Evolutionary conservation across 2,113 vertebrate species (phyloP).

Genomic region (Amazona guildingii): DNA sequence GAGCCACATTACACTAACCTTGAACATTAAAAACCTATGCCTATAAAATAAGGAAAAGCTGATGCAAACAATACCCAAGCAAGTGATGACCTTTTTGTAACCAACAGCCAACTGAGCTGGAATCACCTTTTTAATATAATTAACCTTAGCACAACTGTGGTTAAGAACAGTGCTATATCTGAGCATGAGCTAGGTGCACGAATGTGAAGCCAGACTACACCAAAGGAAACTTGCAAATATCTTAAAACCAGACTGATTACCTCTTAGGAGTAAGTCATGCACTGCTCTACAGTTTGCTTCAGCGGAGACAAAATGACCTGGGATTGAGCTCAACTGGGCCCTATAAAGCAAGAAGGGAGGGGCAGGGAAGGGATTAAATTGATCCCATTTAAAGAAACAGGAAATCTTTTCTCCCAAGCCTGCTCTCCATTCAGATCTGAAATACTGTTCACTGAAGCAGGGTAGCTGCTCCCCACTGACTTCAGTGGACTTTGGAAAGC

Average conservation of each 20-base stretch:
- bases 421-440: neutral
- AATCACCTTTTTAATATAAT: neutral
- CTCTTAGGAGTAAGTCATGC: neutral
- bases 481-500: neutral
- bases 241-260: neutral
- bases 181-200: rapidly evolving
- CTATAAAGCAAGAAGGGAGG: neutral
- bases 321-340: neutral
- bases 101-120: neutral
- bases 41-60: neutral
- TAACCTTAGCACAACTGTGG: neutral
- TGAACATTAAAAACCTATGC: neutral
- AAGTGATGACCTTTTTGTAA: neutral
- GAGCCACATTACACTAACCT: neutral
- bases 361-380: neutral
- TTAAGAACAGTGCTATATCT: neutral
- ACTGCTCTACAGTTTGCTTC: neutral
- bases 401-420: neutral
- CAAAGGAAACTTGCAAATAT: neutral
- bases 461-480: neutral
- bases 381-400: neutral
- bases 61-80: neutral
- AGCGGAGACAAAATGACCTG: neutral
- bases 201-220: neutral
- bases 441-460: rapidly evolving